phyloP scores from a whole-genome alignment of 2,797 vertebrate species.

The Philypnodon macrostomus region DNA sequence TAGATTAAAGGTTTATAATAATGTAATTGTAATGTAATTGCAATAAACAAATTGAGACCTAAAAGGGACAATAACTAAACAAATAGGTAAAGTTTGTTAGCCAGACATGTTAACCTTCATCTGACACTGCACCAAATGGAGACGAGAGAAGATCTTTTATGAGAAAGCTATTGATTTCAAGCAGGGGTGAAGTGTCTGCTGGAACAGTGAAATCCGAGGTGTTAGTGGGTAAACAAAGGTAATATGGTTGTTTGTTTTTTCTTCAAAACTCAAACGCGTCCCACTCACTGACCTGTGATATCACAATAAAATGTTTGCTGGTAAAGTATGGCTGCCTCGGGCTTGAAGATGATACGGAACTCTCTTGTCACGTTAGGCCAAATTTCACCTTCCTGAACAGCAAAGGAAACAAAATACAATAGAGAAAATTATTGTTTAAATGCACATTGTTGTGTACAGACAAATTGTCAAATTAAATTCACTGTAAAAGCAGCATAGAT shows the following conservation, averaged over 20 bases:
- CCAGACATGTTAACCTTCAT: conserved; percentile 30
- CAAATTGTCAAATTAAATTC: not conserved
- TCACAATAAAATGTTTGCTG: conserved; percentile 81
- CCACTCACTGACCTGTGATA: conserved; percentile 78
- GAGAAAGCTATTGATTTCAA: conserved; percentile 41
- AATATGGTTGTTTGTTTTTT: not conserved
- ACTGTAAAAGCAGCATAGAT: too few relatives aligned
- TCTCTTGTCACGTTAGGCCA: conserved; percentile 78
- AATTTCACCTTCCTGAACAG: conserved; percentile 82
- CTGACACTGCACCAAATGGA: conserved; percentile 11
- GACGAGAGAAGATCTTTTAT: conserved; percentile 31
- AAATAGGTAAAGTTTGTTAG: conserved; percentile 14
- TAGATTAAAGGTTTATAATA: too few relatives aligned
- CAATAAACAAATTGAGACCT: not conserved
- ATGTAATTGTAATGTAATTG: too few relatives aligned
- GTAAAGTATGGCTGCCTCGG: conserved; percentile 77
- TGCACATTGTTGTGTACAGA: too few relatives aligned
- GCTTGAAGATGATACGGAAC: conserved; percentile 82
- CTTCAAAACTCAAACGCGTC: not conserved
- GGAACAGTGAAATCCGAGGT: conserved; percentile 21
- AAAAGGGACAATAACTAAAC: conserved; percentile 2
- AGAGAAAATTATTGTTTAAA: not conserved
- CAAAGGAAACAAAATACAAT: not conserved
- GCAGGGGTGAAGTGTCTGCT: conserved; percentile 5
- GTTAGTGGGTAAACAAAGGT: conserved; percentile 20